Evolutionary conservation across 2,113 vertebrate species (phyloP).

Genomic region (Lasiurus borealis): DNA sequence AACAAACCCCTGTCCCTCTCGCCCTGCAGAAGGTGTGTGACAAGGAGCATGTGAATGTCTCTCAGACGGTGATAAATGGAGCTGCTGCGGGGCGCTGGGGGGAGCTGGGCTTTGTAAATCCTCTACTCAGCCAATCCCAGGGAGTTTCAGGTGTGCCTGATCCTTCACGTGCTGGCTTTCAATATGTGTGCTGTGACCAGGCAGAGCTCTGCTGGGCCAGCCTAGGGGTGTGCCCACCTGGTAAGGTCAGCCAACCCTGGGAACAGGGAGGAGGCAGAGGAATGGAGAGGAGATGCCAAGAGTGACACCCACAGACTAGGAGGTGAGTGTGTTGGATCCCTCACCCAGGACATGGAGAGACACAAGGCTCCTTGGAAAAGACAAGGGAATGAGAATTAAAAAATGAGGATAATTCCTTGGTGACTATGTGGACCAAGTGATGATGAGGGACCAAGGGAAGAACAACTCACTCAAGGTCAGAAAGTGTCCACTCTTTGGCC

Average conservation of each 20-base stretch:
- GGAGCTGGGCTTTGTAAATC: conserved; percentile 29
- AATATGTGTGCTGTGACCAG: not conserved
- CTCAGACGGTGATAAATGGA: conserved; percentile 52
- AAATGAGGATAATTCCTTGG: not conserved
- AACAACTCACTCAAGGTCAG: not conserved
- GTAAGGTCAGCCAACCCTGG: not conserved
- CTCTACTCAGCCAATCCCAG: conserved; percentile 43
- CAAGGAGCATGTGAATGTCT: conserved; percentile 47
- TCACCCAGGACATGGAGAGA: not conserved
- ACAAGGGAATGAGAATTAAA: not conserved
- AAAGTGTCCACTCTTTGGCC: not conserved
- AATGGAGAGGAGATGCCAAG: accelerated
- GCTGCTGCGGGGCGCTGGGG: not conserved
- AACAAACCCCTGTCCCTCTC: conserved; percentile 62
- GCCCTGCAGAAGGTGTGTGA: conserved; percentile 61
- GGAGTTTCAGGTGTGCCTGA: not conserved
- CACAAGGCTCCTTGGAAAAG: not conserved
- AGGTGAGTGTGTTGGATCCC: accelerated
- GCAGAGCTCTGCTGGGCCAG: not conserved
- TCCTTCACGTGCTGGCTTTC: not conserved
- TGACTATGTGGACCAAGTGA: not conserved
- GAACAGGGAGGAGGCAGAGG: not conserved
- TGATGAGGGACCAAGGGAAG: not conserved
- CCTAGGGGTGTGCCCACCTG: accelerated
- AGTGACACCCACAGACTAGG: not conserved